Evolutionary conservation across 1,140 invertebrate species (phyloP).

Genomic region (Calosoma granatense): DNA sequence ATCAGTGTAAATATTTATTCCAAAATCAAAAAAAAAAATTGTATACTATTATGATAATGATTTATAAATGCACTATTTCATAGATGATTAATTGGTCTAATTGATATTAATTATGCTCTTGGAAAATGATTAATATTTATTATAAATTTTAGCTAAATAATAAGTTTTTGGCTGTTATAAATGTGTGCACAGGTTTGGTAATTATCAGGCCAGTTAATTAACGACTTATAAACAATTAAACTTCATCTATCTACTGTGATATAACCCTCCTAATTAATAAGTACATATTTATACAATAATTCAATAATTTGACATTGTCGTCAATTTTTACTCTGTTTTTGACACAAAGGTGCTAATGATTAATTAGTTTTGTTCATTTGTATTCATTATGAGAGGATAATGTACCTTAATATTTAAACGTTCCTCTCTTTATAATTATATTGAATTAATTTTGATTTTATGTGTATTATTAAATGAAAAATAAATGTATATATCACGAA

Average conservation of each 20-base stretch:
- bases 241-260: constrained; percentile 21
- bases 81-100: not conserved
- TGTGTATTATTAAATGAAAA: no score
- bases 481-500: no score
- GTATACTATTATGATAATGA: not conserved
- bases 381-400: no score
- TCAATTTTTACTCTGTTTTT: no score
- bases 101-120: not conserved
- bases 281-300: no score
- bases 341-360: no score
- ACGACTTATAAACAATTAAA: not conserved
- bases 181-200: not conserved
- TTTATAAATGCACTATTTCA: not conserved
- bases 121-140: not conserved
- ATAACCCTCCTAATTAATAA: constrained; percentile 15
- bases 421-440: no score
- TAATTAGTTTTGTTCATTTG: no score
- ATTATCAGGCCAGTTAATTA: not conserved
- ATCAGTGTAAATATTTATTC: not conserved
- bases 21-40: not conserved
- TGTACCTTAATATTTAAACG: no score
- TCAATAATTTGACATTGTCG: no score
- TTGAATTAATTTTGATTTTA: no score
- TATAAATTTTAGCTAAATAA: not conserved
- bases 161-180: not conserved